phyloP scores from a whole-genome alignment of 2,113 vertebrate genomes.

The Limanda limanda region DNA sequence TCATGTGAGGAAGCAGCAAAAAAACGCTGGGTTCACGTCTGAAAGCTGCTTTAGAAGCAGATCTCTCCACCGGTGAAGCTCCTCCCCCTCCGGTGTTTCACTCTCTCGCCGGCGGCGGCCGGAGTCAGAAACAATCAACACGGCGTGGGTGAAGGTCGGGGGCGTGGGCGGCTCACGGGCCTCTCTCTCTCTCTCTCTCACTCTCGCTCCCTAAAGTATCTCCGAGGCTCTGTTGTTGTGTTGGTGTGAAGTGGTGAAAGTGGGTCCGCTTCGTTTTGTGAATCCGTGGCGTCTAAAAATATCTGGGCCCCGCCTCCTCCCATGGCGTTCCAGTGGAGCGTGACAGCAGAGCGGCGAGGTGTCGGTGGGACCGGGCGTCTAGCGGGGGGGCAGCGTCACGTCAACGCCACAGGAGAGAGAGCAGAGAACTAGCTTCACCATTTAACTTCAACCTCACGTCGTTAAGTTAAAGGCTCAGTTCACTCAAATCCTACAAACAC shows the following conservation, averaged over 20 bases:
- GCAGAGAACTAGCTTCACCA: background rate
- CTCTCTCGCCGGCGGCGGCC: background rate
- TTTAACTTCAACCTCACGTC: background rate
- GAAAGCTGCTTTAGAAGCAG: background rate
- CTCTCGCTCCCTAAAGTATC: constrained; percentile 5
- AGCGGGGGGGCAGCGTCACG: constrained; percentile 52
- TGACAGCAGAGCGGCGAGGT: constrained; percentile 35
- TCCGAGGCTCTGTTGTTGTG: constrained; percentile 21
- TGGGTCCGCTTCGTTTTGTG: constrained; percentile 2
- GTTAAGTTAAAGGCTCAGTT: constrained; percentile 9
- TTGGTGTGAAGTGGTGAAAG: constrained; percentile 15
- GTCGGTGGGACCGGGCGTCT: constrained; percentile 36
- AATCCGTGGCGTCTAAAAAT: constrained; percentile 42
- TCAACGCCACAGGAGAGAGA: background rate
- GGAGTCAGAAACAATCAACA: background rate
- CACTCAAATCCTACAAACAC: background rate
- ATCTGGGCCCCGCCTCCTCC: constrained; percentile 29
- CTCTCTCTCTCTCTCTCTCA: background rate
- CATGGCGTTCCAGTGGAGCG: constrained; percentile 28
- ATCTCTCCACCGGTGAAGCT: background rate
- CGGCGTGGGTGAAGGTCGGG: constrained; percentile 9
- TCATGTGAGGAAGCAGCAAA: no score
- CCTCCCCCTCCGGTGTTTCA: background rate
- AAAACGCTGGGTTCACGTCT: background rate
- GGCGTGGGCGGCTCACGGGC: constrained; percentile 22